Evolutionary conservation across 2,888 invertebrate species (phyloP).

Genomic region (Scaptomyza caliginosa): DNA sequence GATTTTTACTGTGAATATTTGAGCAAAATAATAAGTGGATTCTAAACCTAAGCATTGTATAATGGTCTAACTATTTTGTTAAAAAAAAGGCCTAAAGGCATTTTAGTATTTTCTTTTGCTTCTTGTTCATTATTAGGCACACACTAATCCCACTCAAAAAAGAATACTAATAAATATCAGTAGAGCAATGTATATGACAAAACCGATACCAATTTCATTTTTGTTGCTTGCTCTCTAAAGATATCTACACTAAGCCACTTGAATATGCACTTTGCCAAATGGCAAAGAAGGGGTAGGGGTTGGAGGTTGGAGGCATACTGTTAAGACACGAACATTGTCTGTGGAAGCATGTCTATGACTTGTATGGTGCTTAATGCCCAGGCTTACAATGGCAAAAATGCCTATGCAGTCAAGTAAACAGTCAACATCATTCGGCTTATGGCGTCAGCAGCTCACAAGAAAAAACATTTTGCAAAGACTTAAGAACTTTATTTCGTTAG

Average conservation of each 20-base stretch:
- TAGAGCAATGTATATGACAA: neutral
- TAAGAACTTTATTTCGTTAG: constrained; percentile 66
- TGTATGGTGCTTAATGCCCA: constrained; percentile 53
- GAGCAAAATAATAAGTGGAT: too few relatives aligned
- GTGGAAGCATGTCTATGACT: constrained; percentile 26
- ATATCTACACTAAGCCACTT: constrained; percentile 16
- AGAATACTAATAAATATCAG: neutral
- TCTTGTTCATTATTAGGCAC: neutral
- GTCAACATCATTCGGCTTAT: constrained; percentile 69
- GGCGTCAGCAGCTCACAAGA: constrained; percentile 36
- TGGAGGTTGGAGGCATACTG: constrained; percentile 8
- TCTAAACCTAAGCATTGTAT: too few relatives aligned
- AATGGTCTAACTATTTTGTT: neutral
- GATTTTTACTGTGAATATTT: too few relatives aligned
- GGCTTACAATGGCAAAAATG: constrained; percentile 56
- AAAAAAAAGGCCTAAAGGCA: neutral
- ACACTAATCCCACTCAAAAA: neutral
- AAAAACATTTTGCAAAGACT: constrained; percentile 66
- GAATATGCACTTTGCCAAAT: constrained; percentile 19
- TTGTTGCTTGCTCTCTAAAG: neutral
- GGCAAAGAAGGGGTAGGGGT: neutral
- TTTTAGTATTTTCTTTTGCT: neutral
- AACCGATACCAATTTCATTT: constrained; percentile 10
- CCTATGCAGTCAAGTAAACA: constrained; percentile 56
- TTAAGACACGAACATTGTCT: constrained; percentile 11